Evolutionary conservation across 2,888 invertebrate species (phyloP).

Genomic region (Seira musarum): DNA sequence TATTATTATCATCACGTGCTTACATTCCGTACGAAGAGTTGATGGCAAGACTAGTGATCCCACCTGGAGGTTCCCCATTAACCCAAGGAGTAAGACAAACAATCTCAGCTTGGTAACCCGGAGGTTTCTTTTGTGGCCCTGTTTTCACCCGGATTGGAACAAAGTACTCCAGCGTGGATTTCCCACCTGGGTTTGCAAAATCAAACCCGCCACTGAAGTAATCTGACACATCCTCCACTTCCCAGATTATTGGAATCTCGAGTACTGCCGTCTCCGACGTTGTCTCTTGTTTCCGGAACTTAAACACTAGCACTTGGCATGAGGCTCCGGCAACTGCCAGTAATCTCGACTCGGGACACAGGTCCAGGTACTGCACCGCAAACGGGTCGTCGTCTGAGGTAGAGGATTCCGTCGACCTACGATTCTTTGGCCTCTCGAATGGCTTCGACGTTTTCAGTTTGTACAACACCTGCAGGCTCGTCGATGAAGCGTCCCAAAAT

Average conservation of each 20-base stretch:
- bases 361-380: constrained; percentile 89
- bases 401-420: constrained; percentile 62
- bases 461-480: constrained; percentile 95
- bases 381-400: constrained; percentile 86
- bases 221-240: constrained; percentile 73
- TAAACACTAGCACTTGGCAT: constrained; percentile 95
- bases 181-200: constrained; percentile 72
- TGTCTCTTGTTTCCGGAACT: constrained; percentile 93
- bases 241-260: constrained; percentile 91
- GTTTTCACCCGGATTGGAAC: constrained; percentile 79
- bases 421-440: constrained; percentile 80
- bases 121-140: constrained; percentile 86
- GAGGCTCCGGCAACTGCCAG: constrained; percentile 93
- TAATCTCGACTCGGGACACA: constrained; percentile 94
- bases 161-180: constrained; percentile 71
- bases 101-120: constrained; percentile 96
- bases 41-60: constrained; percentile 90
- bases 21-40: constrained; percentile 98
- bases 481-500: constrained; percentile 99
- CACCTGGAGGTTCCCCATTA: constrained; percentile 85
- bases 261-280: constrained; percentile 85
- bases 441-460: constrained; percentile 97
- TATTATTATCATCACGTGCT: constrained; percentile 74
- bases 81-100: constrained; percentile 92
- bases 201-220: constrained; percentile 71